These are phyloP conservation scores for Ursus arctos DNA, from an alignment of 2,113 vertebrate genomes.

Conservation along the genomic window DNA sequence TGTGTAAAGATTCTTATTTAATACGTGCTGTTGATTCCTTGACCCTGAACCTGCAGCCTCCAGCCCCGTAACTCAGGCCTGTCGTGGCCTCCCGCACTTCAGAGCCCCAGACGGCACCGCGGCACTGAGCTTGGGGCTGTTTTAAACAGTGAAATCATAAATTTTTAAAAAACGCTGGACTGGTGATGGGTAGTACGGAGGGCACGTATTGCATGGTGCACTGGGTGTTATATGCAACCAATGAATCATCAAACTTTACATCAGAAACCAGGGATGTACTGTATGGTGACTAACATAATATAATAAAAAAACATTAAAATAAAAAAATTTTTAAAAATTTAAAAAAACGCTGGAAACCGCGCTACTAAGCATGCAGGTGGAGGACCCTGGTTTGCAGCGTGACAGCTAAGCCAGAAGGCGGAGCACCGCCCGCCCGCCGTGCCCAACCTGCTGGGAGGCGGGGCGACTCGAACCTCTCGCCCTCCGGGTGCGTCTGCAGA, in stretches of 20 bases:
- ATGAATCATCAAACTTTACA: too few species aligned
- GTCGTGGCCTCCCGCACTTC: background rate
- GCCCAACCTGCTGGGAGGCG: background rate
- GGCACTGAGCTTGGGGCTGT: background rate
- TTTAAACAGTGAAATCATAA: background rate
- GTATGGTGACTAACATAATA: too few species aligned
- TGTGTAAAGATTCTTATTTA: background rate
- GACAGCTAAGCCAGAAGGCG: background rate
- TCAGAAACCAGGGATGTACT: too few species aligned
- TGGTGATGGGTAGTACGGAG: too few species aligned
- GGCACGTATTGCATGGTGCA: too few species aligned
- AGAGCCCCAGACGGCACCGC: background rate
- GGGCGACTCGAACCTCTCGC: fast-evolving
- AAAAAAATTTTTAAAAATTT: background rate
- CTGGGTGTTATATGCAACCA: too few species aligned
- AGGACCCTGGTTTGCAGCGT: background rate
- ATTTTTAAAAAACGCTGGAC: background rate
- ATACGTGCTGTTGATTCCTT: background rate
- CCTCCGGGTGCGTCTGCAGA: background rate
- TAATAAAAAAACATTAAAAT: too few species aligned
- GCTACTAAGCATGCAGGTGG: background rate
- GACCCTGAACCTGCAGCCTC: background rate
- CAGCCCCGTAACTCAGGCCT: background rate
- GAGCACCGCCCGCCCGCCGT: background rate
- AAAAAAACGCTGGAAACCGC: background rate